Conservation (phyloP, 1,140 invertebrate species). For the Aphelenchoides besseyi region DNA sequence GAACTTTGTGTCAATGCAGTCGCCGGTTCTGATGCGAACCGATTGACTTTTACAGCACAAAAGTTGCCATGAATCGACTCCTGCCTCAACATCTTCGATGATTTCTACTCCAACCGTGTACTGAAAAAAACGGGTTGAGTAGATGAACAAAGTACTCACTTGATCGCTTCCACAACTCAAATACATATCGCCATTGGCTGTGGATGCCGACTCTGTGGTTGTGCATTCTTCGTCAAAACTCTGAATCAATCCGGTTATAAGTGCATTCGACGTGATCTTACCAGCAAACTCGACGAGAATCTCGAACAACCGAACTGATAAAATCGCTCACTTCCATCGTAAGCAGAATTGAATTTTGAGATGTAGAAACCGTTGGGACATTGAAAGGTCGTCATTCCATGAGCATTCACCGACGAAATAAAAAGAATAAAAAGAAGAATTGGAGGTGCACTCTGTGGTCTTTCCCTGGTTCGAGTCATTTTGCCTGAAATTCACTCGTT, state of each 20-base stretch:
- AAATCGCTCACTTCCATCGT: conserved; percentile 49
- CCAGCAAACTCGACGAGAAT: conserved; percentile 40
- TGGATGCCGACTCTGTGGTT: conserved; percentile 50
- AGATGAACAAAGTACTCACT: conserved; percentile 26
- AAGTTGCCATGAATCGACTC: conserved; percentile 49
- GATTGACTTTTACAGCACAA: conserved; percentile 47
- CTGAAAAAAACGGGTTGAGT: conserved; percentile 25
- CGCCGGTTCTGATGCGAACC: conserved; percentile 36
- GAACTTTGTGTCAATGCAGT: conserved; percentile 55
- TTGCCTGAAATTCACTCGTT: no score
- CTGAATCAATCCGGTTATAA: conserved; percentile 20
- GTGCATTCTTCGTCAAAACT: conserved; percentile 47
- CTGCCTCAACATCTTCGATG: conserved; percentile 35
- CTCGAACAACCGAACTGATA: conserved; percentile 54
- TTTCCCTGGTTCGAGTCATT: neutral
- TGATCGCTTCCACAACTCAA: conserved; percentile 52
- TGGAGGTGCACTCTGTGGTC: neutral
- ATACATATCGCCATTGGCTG: conserved; percentile 56
- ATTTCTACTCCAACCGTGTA: conserved; percentile 56
- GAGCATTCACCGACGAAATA: neutral
- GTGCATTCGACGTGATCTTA: conserved; percentile 28
- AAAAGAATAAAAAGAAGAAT: neutral
- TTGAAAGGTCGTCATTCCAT: conserved; percentile 53
- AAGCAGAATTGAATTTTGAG: conserved; percentile 53
- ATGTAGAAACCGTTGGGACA: conserved; percentile 52